Evolutionary conservation across 2,888 invertebrate species (phyloP).

Genomic region (Trachelus tabidus): DNA sequence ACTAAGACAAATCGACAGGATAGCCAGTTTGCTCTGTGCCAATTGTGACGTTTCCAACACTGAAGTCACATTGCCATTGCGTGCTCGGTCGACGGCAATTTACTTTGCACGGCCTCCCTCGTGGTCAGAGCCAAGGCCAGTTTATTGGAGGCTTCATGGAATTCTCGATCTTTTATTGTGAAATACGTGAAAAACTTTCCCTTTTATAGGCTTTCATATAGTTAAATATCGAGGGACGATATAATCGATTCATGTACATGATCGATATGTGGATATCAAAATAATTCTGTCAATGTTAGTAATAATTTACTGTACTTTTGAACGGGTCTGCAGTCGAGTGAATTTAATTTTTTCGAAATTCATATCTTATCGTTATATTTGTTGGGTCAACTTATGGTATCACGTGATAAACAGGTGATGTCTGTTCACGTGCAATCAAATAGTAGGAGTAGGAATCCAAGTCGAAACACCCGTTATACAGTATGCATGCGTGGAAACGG

Average conservation of each 20-base stretch:
- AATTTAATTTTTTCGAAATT: neutral
- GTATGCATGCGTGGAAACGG: neutral
- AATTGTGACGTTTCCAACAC: neutral
- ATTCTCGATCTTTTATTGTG: neutral
- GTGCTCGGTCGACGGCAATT: neutral
- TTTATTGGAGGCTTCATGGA: neutral
- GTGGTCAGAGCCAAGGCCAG: neutral
- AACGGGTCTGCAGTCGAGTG: neutral
- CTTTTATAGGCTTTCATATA: neutral
- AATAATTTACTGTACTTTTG: neutral
- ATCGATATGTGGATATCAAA: neutral
- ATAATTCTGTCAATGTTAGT: neutral
- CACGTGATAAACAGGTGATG: neutral
- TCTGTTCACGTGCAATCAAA: neutral
- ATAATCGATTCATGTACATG: neutral
- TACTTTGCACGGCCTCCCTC: neutral
- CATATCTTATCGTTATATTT: neutral
- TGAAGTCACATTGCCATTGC: neutral
- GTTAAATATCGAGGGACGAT: neutral
- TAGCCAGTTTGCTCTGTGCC: neutral
- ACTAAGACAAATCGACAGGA: neutral
- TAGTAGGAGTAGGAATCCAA: neutral
- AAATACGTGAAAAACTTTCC: neutral
- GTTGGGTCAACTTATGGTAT: neutral
- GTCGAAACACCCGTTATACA: neutral